These are phyloP conservation scores for Drosophila ohnishii DNA, from an alignment of 1,140 invertebrate species.

Conservation along the genomic window DNA sequence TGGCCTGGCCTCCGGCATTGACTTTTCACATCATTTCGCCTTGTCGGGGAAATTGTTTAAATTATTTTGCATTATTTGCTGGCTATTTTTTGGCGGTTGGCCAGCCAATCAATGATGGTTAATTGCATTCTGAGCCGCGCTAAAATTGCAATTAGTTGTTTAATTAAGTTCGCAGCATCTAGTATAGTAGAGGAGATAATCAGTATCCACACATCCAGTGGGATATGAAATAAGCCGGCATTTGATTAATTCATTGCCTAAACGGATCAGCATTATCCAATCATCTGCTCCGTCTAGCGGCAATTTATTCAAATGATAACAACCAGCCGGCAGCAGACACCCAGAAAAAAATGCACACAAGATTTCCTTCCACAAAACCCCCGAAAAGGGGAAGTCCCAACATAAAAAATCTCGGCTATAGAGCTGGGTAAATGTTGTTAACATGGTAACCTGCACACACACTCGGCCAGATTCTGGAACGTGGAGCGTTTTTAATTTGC, in stretches of 20 bases:
- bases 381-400: conserved; percentile 34
- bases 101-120: conserved; percentile 39
- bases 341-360: conserved; percentile 40
- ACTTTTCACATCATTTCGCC: conserved; percentile 58
- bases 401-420: conserved; percentile 44
- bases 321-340: conserved; percentile 7
- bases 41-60: conserved; percentile 51
- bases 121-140: conserved; percentile 59
- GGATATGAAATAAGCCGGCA: conserved; percentile 12
- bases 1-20: conserved; percentile 53
- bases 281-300: conserved; percentile 61
- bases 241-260: conserved; percentile 46
- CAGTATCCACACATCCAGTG: conserved; percentile 4
- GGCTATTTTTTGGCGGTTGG: conserved; percentile 18
- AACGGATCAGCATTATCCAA: conserved; percentile 53
- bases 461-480: conserved; percentile 1
- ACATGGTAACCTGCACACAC: conserved; percentile 51
- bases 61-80: conserved; percentile 52
- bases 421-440: conserved; percentile 60
- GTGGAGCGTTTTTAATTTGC: conserved; percentile 76
- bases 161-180: conserved; percentile 51
- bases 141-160: conserved; percentile 70
- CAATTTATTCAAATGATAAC: conserved; percentile 66
- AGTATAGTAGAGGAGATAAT: neutral
- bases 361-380: conserved; percentile 44